These are phyloP conservation scores for Lateolabrax maculatus DNA, from an alignment of 2,797 vertebrate genomes.

Conservation along the genomic window DNA sequence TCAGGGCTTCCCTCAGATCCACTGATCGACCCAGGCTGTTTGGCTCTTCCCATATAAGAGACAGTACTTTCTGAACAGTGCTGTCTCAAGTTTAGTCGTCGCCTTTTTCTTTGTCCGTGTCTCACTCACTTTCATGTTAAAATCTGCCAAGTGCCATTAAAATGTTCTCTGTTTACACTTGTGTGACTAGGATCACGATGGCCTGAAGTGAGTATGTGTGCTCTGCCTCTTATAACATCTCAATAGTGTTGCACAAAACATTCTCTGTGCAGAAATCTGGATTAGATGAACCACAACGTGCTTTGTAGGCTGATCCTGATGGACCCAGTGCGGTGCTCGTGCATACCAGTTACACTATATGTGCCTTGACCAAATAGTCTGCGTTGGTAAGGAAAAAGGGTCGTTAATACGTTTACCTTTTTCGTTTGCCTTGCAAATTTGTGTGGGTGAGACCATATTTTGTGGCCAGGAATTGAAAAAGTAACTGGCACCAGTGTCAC, in stretches of 20 bases:
- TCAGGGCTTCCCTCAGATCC: conserved; percentile 57
- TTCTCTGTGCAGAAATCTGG: neutral
- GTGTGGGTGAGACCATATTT: conserved; percentile 29
- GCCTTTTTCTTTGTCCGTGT: conserved; percentile 11
- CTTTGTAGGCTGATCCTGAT: neutral
- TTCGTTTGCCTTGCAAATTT: conserved; percentile 37
- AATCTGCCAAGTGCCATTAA: neutral
- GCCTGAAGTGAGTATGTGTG: neutral
- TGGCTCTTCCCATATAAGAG: conserved; percentile 23
- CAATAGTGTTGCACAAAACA: neutral
- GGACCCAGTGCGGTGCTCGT: neutral
- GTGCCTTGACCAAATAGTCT: neutral
- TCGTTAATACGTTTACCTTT: neutral
- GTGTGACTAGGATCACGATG: conserved; percentile 7
- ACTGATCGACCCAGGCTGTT: conserved; percentile 17
- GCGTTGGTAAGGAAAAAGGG: neutral
- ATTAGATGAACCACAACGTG: neutral
- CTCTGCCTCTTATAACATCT: neutral
- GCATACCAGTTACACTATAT: neutral
- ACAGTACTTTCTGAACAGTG: neutral
- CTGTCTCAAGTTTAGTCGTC: neutral
- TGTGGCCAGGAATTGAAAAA: conserved; percentile 21
- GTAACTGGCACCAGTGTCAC: conserved; percentile 11
- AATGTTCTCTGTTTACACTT: conserved; percentile 8
- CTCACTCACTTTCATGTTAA: neutral